Conservation (phyloP, 2,888 invertebrate species). For the Tuta absoluta region DNA sequence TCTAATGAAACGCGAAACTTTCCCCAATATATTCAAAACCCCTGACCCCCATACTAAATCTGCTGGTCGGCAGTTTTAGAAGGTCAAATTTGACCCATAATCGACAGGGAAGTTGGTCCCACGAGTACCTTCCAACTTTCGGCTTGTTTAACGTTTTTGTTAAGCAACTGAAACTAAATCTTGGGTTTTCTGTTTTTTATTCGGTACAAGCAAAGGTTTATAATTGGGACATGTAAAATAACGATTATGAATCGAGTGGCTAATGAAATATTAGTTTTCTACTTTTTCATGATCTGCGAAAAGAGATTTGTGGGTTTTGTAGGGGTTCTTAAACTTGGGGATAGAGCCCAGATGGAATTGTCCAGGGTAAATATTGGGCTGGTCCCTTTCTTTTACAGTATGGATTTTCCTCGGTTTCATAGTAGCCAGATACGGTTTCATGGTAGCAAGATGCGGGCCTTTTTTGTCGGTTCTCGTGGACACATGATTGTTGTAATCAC, state of each 20-base stretch:
- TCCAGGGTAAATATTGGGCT: slow-evolving; percentile 42
- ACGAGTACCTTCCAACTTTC: too few species aligned
- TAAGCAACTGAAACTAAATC: too few species aligned
- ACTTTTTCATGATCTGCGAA: background rate
- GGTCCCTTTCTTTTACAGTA: slow-evolving; percentile 45
- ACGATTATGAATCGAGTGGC: background rate
- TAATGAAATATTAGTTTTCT: background rate
- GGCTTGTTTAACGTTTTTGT: too few species aligned
- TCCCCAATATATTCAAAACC: too few species aligned
- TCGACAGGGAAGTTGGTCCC: too few species aligned
- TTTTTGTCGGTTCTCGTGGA: background rate
- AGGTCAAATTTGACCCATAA: too few species aligned
- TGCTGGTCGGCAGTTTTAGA: too few species aligned
- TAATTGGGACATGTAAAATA: too few species aligned
- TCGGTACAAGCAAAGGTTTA: too few species aligned
- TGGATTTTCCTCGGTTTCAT: slow-evolving; percentile 41
- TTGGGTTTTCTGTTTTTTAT: too few species aligned
- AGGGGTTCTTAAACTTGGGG: slow-evolving; percentile 45
- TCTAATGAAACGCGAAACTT: too few species aligned
- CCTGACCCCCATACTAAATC: too few species aligned
- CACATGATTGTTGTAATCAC: background rate
- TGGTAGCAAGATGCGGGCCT: slow-evolving; percentile 36
- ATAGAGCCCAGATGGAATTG: slow-evolving; percentile 42
- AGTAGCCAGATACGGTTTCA: slow-evolving; percentile 39
- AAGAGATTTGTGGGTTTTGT: slow-evolving; percentile 34